Evolutionary conservation across 2,888 invertebrate genomes (phyloP).

Genomic region (Apodemia mormo): DNA sequence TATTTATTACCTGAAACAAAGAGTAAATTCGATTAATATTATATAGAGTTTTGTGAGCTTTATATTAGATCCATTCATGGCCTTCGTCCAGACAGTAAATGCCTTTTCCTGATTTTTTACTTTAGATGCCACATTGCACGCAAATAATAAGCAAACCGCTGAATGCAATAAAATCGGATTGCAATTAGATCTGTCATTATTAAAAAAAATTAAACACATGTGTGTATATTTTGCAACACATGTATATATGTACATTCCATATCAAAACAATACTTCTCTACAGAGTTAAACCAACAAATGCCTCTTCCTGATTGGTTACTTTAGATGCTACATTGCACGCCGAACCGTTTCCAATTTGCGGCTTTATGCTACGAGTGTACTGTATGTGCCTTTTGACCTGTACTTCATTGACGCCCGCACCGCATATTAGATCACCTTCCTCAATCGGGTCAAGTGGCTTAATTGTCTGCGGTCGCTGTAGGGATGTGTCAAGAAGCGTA

Average conservation of each 20-base stretch:
- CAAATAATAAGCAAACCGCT: no score
- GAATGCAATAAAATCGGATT: no score
- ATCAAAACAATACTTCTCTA: no score
- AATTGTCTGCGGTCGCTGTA: conserved; percentile 54
- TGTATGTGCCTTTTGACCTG: conserved; percentile 50
- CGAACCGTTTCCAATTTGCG: conserved; percentile 22
- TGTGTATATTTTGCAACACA: no score
- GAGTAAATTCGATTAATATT: conserved; percentile 23
- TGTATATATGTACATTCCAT: no score
- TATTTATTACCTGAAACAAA: conserved; percentile 62
- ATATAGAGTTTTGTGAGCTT: background rate
- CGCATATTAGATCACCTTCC: conserved; percentile 51
- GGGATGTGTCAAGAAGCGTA: conserved; percentile 35
- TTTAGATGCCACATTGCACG: no score
- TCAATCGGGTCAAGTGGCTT: conserved; percentile 65
- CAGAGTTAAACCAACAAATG: conserved; percentile 4
- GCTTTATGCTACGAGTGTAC: conserved; percentile 34
- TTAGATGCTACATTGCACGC: conserved; percentile 11
- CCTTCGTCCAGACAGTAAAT: background rate
- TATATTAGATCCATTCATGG: background rate
- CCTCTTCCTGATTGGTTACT: conserved; percentile 15
- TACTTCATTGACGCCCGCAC: conserved; percentile 52
- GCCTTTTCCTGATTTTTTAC: background rate
- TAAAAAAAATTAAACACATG: no score
- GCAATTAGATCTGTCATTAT: no score